Conservation (phyloP, 2,888 invertebrate genomes). For the Pterostichus madidus region DNA sequence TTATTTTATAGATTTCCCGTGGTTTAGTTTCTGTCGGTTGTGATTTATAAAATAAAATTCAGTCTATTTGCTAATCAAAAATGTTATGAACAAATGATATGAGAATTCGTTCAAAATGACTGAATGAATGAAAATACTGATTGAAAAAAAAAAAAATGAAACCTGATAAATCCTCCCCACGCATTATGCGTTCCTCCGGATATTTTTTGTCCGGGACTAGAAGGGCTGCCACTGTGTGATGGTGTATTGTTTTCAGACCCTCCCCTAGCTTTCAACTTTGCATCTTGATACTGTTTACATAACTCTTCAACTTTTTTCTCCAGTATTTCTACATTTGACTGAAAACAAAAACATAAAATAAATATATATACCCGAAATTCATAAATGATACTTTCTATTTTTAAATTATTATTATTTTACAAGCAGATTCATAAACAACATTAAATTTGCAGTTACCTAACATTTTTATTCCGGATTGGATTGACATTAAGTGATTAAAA, state of each 20-base stretch:
- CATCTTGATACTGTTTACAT: slow-evolving; percentile 85
- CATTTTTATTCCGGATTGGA: too few species aligned
- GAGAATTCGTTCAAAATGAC: neutral
- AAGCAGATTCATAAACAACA: too few species aligned
- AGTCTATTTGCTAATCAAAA: neutral
- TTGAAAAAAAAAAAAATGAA: neutral
- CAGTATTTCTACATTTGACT: slow-evolving; percentile 85
- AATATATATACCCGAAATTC: neutral
- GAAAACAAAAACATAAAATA: slow-evolving; percentile 68
- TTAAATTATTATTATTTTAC: too few species aligned
- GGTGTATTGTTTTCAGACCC: slow-evolving; percentile 79
- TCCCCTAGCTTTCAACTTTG: slow-evolving; percentile 80
- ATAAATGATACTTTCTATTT: too few species aligned
- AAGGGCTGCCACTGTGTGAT: slow-evolving; percentile 72
- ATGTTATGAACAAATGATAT: neutral
- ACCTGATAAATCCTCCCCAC: slow-evolving; percentile 84
- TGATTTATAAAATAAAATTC: too few species aligned
- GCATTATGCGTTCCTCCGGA: slow-evolving; percentile 81
- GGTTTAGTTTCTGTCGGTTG: too few species aligned
- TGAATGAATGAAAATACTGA: slow-evolving; percentile 2
- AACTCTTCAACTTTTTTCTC: slow-evolving; percentile 88
- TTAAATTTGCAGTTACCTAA: too few species aligned
- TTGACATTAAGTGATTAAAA: too few species aligned
- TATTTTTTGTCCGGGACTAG: slow-evolving; percentile 79
- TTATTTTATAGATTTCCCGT: too few species aligned